Evolutionary conservation across 2,797 vertebrate genomes (phyloP), one percentile per base, ranked within the genome.

Genomic region (Siniperca obscura): DNA sequence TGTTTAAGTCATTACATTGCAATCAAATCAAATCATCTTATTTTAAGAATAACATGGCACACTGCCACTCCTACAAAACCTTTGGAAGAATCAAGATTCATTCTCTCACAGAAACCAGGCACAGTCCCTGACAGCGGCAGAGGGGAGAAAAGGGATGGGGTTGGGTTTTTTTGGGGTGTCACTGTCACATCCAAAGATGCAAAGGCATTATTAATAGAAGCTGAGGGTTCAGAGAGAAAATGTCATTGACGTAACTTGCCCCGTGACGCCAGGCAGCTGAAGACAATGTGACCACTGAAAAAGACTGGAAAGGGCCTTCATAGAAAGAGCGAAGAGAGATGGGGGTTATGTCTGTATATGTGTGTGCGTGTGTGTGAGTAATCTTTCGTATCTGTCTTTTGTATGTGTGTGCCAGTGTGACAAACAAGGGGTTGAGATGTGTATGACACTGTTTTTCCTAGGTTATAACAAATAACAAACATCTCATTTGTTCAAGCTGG

Each of bases 201-300:
- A 84, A 90, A 87, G 82, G 79, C 91, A 86, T 93, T 91, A 93
- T 81, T 90, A 91, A 86, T 78, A 65, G 79, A 87, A 86, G 84
- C 80, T 42, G 36, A 87, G 78, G 67, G 85, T 90, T 89, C 85
- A 90, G 72, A 75, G 78, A 70, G 85, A 84, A 90, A 92, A 93
- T 93, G 86, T 89, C 92, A 93, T 48, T 92, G 92, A 94, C 88
- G 91, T 89, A 92, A 91, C 79, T 81, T 84, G 86, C 82, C 89
- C 74, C 74, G 76, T 94, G 92, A 94, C 67, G 86, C 64, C 81
- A 85, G 85, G 80, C 87, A 81, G 91, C 83, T 88, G 87, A 93
- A 90, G 82, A 94, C 94, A 94, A 92, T 93, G 90, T 92, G 90
- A 93, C 89, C 84, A 93, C 85, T 89, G 93, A 93, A 73, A 59